Evolutionary conservation across 2,113 vertebrate species (phyloP), one percentile per base, ranked within the genome.

Genomic region (Albula goreensis): DNA sequence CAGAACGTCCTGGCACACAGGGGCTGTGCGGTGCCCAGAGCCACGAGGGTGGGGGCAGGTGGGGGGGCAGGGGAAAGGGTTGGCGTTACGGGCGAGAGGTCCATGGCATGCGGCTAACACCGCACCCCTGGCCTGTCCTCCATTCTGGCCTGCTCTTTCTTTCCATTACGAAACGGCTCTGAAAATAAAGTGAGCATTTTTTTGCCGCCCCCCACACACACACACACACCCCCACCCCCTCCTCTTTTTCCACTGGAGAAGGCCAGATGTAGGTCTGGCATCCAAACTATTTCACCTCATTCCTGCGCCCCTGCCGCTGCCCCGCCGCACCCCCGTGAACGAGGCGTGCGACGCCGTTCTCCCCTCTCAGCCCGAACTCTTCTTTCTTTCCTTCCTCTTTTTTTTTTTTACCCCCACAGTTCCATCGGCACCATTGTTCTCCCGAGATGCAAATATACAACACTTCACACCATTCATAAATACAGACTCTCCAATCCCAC

Each of bases 201-300:
- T 41, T 41, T 41, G 31, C 31, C 31, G 31, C 31, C 31, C 31
- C 31, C 31, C 31, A 41, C 31, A 41, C 31, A 41, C 31, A 41
- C 31, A 41, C 31, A 41, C 31, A 41, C 53, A 0, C 70, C n/a
- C 70, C 66, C 70, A n/a, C 70, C 70, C n/a, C 70, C n/a, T 1
- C 6, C n/a, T 31, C 5, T 74, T 74, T 74, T 74, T 74, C 70
- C 70, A 74, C n/a, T 31, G 70, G n/a, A n/a, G 22, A 31, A 74
- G 70, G 70, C 70, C 70, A 74, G 70, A n/a, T 74, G 70, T 74
- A 74, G 70, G 70, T 74, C 70, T 74, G 70, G 70, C 70, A 74
- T 74, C n/a, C 70, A 74, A 74, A 74, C n/a, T 74, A 74, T 74
- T 74, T 74, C 70, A 74, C 70, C 70, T 74, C 70, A 74, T 74